Evolutionary conservation across 2,888 invertebrate genomes (phyloP).

Genomic region (Tupiocoris notatus): DNA sequence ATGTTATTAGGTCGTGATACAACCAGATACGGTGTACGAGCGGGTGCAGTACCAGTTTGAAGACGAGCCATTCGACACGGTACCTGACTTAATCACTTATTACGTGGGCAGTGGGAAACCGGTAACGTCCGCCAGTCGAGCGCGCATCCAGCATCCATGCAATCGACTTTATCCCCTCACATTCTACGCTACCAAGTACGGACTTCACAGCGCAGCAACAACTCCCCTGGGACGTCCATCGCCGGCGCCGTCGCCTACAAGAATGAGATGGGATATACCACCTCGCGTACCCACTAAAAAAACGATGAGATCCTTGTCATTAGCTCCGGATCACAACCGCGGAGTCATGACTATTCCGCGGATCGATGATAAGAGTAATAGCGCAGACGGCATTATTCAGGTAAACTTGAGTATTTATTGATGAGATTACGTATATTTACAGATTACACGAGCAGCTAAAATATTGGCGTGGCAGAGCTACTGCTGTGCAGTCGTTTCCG

Average conservation of each 20-base stretch:
- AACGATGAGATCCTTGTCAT: conserved; percentile 76
- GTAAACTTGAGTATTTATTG: conserved; percentile 48
- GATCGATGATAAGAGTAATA: conserved; percentile 64
- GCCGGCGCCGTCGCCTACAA: conserved; percentile 46
- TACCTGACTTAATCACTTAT: conserved; percentile 88
- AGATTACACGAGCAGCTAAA: no score
- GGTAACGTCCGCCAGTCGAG: conserved; percentile 84
- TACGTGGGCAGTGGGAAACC: conserved; percentile 89
- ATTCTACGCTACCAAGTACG: conserved; percentile 66
- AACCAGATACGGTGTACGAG: conserved; percentile 89
- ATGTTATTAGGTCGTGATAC: conserved; percentile 73
- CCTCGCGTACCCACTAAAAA: conserved; percentile 59
- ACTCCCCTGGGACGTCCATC: conserved; percentile 50
- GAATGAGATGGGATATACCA: conserved; percentile 53
- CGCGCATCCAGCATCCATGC: conserved; percentile 80
- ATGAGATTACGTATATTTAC: no score
- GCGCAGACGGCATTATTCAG: conserved; percentile 69
- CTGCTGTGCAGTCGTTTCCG: no score
- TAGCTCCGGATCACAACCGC: conserved; percentile 64
- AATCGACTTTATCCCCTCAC: conserved; percentile 77
- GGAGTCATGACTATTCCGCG: conserved; percentile 50
- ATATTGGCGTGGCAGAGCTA: no score
- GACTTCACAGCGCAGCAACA: conserved; percentile 54
- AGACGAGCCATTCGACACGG: conserved; percentile 88
- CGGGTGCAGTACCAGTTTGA: conserved; percentile 90